Conservation (phyloP, 2,797 vertebrate genomes). For the Lepilemur ruficaudatus region DNA sequence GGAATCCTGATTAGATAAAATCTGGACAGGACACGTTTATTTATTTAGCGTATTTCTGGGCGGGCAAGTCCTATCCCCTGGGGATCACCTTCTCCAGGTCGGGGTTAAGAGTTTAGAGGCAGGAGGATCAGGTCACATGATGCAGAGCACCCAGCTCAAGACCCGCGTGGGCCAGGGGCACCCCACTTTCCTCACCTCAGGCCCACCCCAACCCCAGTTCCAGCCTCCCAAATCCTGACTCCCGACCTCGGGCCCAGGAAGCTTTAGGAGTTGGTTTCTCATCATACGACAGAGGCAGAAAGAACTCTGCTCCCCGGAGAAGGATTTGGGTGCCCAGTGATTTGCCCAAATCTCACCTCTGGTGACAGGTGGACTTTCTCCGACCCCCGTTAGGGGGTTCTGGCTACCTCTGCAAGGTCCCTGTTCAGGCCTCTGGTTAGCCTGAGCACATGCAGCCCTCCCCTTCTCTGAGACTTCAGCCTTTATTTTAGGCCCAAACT, state of each 20-base stretch:
- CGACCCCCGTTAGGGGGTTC: rapidly evolving
- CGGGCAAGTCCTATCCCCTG: background rate
- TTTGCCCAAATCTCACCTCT: background rate
- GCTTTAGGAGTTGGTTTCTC: rapidly evolving
- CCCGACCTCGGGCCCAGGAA: background rate
- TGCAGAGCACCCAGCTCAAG: background rate
- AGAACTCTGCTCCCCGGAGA: background rate
- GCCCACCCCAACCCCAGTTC: background rate
- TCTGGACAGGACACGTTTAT: conserved; percentile 55
- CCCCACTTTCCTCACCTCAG: no score
- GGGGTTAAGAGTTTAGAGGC: conserved; percentile 35
- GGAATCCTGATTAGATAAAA: conserved; percentile 72
- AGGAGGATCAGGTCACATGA: background rate
- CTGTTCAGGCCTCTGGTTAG: background rate
- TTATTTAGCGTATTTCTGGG: conserved; percentile 55
- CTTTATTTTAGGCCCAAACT: background rate
- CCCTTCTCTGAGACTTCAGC: background rate
- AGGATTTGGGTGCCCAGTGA: background rate
- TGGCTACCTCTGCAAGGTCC: background rate
- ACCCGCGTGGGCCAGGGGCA: background rate
- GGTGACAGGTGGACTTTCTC: background rate
- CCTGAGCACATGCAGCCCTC: background rate
- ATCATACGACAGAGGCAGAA: background rate
- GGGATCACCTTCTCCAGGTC: background rate
- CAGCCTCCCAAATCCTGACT: background rate